phyloP scores from a whole-genome alignment of 2,888 invertebrate species.

The Nezara viridula region DNA sequence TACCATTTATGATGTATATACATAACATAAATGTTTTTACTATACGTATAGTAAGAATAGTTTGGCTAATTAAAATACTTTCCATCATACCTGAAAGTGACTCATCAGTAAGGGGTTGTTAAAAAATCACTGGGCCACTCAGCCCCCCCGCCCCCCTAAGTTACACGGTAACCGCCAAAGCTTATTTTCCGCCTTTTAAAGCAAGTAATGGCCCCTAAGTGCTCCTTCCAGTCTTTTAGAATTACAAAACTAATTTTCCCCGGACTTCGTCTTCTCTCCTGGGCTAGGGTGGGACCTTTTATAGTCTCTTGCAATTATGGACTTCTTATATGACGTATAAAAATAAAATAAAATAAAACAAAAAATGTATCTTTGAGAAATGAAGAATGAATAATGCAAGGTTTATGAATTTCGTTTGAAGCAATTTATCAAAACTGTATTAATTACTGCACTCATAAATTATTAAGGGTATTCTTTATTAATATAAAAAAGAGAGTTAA shows the following conservation, averaged over 20 bases:
- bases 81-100: not conserved
- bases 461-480: no score
- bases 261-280: not conserved
- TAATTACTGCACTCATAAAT: no score
- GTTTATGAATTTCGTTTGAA: not conserved
- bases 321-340: not conserved
- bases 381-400: not conserved
- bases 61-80: not conserved
- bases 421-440: not conserved
- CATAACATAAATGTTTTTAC: no score
- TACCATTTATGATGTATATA: no score
- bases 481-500: no score
- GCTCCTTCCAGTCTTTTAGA: slow-evolving; percentile 11
- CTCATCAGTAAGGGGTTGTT: not conserved
- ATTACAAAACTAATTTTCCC: slow-evolving; percentile 32
- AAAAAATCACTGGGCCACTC: not conserved
- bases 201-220: slow-evolving; percentile 21
- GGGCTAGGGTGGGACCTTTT: not conserved
- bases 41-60: not conserved
- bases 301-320: not conserved
- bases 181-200: slow-evolving; percentile 54
- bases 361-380: not conserved
- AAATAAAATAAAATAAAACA: not conserved
- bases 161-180: slow-evolving; percentile 40
- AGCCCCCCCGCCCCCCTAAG: not conserved